Evolutionary conservation across 2,888 invertebrate species (phyloP).

Genomic region (Nowickia ferox): DNA sequence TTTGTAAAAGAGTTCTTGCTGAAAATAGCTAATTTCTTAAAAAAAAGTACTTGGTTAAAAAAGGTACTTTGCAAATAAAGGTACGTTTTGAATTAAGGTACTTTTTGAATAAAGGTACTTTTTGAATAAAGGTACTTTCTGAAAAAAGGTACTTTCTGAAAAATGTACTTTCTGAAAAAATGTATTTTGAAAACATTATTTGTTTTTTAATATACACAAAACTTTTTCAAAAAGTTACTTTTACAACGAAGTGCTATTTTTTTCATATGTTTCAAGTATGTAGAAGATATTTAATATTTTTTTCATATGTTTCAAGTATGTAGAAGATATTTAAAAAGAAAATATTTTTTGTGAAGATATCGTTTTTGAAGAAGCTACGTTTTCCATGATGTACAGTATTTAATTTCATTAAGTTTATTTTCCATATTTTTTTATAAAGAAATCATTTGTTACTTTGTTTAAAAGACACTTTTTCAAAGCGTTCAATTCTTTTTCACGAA

Average conservation of each 20-base stretch:
- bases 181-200: not conserved
- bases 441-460: too few species aligned
- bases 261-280: not conserved
- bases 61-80: not conserved
- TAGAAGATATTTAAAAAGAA: too few species aligned
- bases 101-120: not conserved
- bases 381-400: not conserved
- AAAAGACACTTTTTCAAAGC: too few species aligned
- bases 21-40: not conserved
- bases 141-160: too few species aligned
- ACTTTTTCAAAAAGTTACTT: conserved; percentile 2
- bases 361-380: not conserved
- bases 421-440: too few species aligned
- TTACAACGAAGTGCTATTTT: not conserved
- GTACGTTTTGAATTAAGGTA: not conserved
- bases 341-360: not conserved
- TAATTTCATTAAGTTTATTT: too few species aligned
- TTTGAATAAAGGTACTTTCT: too few species aligned
- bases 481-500: too few species aligned
- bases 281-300: too few species aligned
- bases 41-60: not conserved
- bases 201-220: too few species aligned
- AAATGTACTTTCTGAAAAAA: not conserved
- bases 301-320: too few species aligned
- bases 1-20: not conserved